Base-by-base conservation (phyloP, 1,140 invertebrate genomes). In the Zaprionus ghesquierei region DNA sequence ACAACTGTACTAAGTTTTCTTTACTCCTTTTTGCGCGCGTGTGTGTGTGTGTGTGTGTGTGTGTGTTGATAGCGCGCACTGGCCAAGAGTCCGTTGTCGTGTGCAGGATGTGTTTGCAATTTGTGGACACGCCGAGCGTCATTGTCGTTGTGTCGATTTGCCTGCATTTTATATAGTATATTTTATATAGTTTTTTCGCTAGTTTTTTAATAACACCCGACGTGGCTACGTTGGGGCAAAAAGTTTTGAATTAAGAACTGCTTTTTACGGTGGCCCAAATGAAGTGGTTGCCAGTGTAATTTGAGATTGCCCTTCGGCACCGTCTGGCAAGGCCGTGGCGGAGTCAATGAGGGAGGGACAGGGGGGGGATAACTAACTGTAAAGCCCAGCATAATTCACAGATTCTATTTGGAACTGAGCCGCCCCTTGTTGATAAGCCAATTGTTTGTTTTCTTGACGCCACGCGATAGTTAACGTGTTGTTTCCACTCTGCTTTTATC, bases 21-120 rank as follows among this genome's bases (percentile, higher is more conserved):
- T 35, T 46, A 15, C 35, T 62, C 6, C 27, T 70, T 35, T 59
- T 61, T n/a, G n/a, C 41, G 58, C 50, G 27, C 15, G n/a, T 33
- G 10, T 25, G 25, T 29, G 29, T 53, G 29, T 50, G 8, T 51
- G 33, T 61, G 41, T 63, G 55, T 79, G 51, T 46, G 33, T 70
- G 56, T 79, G 63, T 72, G 65, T 74, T 72, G 64, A 73, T 64
- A 79, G 60, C 74, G 59, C 53, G 63, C 54, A 59, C 75, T 78
- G 75, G 61, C 55, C 65, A 38, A 73, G 59, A 58, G 54, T 29
- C 77, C 77, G 59, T 85, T 86, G 35, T 69, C 85, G 84, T 89
- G 84, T 89, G 84, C 84, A 89, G 84, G 84, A 89, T 89, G 70
- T 89, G 84, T 89, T 89, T 84, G 86, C 84, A 87, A 87, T 87